A percentile compares a stretch with the other conserved stretches of the same genome.
phyloP scores from a whole-genome alignment of 2,888 invertebrate genomes.

The Adineta ricciae region DNA sequence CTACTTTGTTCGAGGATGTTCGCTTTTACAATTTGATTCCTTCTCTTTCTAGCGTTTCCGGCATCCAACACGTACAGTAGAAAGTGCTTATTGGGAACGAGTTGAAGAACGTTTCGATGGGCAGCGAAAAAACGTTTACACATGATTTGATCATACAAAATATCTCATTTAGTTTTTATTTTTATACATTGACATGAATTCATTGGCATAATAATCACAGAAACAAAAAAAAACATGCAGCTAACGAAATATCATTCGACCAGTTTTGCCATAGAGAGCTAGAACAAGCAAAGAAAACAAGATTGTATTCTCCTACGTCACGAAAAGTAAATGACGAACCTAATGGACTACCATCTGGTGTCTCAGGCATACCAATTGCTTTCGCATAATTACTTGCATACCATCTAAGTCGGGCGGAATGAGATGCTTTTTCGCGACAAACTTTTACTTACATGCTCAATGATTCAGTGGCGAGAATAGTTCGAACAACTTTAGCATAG shows the following conservation, averaged over 20 bases:
- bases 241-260: not conserved
- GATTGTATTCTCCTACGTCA: not conserved
- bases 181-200: not conserved
- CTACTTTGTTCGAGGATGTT: not conserved
- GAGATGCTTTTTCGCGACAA: too few relatives aligned
- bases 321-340: not conserved
- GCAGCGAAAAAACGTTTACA: not conserved
- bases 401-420: not conserved
- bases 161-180: not conserved
- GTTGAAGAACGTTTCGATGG: not conserved
- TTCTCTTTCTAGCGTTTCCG: not conserved
- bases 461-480: not conserved
- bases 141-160: not conserved
- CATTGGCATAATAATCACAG: not conserved
- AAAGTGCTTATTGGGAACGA: conserved; percentile 33
- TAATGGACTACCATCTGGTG: conserved; percentile 8
- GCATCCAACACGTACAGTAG: conserved; percentile 23
- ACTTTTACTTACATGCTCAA: not conserved
- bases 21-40: not conserved
- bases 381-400: not conserved
- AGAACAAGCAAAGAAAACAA: not conserved
- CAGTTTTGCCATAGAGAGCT: not conserved
- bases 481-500: conserved; percentile 9
- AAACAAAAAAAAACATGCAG: too few relatives aligned
- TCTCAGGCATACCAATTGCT: not conserved